Percentiles rank a stretch among this genome's conserved stretches.
phyloP scores from a whole-genome alignment of 2,888 invertebrate genomes.

The Epicampocera succincta region DNA sequence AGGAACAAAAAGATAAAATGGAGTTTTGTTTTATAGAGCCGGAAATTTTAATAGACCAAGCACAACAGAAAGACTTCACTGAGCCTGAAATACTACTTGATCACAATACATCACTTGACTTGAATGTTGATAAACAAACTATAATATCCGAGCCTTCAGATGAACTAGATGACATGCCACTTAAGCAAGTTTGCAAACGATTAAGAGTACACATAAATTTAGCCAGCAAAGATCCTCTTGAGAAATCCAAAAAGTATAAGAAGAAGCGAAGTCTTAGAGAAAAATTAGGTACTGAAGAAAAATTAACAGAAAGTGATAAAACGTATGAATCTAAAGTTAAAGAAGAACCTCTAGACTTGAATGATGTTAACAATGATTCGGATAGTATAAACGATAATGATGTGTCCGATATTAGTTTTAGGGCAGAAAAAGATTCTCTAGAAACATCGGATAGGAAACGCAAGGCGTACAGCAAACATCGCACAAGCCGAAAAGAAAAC shows the following conservation, averaged over 20 bases:
- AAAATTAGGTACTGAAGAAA: background rate
- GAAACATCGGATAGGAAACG: background rate
- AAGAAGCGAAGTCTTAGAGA: background rate
- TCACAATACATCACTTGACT: background rate
- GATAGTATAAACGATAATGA: slow-evolving; percentile 25
- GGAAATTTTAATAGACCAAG: slow-evolving; percentile 34
- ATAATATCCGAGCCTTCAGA: background rate
- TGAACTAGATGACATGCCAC: slow-evolving; percentile 46
- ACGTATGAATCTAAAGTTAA: background rate
- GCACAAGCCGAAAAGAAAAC: slow-evolving; percentile 47
- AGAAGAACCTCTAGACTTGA: slow-evolving; percentile 9
- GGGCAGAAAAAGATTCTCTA: background rate
- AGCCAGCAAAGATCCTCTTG: slow-evolving; percentile 20
- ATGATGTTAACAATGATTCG: slow-evolving; percentile 1
- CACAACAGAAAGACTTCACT: background rate
- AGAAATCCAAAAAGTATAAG: slow-evolving; percentile 17
- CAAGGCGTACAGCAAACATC: slow-evolving; percentile 33
- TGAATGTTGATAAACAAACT: background rate
- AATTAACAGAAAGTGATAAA: background rate
- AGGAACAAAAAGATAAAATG: background rate
- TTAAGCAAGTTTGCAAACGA: slow-evolving; percentile 13
- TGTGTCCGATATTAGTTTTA: background rate
- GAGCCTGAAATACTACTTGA: slow-evolving; percentile 39
- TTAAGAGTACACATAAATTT: background rate
- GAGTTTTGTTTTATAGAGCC: slow-evolving; percentile 29